Evolutionary conservation across 1,140 invertebrate genomes (phyloP).

Genomic region (Melipona quadrifasciata): DNA sequence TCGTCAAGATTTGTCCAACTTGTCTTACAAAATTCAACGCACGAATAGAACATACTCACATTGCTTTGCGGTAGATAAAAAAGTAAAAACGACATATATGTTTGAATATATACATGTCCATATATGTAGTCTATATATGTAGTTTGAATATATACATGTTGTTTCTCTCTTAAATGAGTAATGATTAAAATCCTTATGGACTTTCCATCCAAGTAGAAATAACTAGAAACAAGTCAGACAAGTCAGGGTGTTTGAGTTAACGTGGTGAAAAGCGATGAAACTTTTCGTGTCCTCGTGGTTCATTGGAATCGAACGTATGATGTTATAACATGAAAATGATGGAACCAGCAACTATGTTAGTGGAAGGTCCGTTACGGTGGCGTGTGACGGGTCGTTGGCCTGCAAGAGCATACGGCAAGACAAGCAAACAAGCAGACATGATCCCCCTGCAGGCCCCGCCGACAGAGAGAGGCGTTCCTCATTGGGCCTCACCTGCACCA

Average conservation of each 20-base stretch:
- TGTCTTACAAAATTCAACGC: no score
- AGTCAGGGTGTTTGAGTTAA: no score
- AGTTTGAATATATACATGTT: no score
- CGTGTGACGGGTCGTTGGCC: slow-evolving; percentile 72
- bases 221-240: not conserved
- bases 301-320: not conserved
- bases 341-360: slow-evolving; percentile 57
- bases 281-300: not conserved
- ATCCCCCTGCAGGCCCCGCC: slow-evolving; percentile 66
- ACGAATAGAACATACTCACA: no score
- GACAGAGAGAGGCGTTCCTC: slow-evolving; percentile 66
- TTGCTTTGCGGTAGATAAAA: not conserved
- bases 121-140: not conserved
- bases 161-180: no score
- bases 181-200: not conserved
- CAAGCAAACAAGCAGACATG: slow-evolving; percentile 69
- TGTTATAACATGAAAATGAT: slow-evolving; percentile 35
- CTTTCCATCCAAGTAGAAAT: not conserved
- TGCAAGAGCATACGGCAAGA: slow-evolving; percentile 65
- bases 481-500: slow-evolving; percentile 79
- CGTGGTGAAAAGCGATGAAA: not conserved
- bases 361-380: slow-evolving; percentile 54
- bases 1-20: not conserved
- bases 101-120: no score
- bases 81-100: not conserved